Conservation (phyloP, 2,888 invertebrate species). For the Agrotis segetum region DNA sequence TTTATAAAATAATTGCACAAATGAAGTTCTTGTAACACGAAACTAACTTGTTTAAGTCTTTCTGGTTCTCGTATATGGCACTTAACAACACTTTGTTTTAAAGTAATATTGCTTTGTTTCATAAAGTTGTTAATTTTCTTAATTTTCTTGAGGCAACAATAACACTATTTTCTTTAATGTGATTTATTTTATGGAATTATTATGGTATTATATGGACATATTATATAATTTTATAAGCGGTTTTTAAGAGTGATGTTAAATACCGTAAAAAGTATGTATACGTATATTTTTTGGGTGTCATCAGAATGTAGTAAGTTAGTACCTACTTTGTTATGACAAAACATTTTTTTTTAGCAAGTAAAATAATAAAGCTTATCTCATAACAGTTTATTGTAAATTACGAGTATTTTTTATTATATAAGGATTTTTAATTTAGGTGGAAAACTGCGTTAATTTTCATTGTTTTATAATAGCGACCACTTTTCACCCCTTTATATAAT, state of each 20-base stretch:
- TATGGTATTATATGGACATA: neutral
- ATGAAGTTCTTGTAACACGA: neutral
- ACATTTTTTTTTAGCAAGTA: too few species aligned
- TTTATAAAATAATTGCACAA: neutral
- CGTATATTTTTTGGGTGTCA: neutral
- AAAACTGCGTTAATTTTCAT: too few species aligned
- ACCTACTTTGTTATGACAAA: too few species aligned
- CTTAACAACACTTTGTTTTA: conserved; percentile 9
- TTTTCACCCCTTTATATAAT: neutral
- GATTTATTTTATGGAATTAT: neutral
- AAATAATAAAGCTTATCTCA: too few species aligned
- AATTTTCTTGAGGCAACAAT: conserved; percentile 3
- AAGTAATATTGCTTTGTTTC: neutral
- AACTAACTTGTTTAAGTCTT: conserved; percentile 21
- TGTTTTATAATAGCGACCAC: neutral
- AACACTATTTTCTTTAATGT: conserved; percentile 4
- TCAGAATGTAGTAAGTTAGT: too few species aligned
- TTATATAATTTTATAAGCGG: neutral
- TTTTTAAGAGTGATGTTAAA: neutral
- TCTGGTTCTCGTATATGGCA: conserved; percentile 9
- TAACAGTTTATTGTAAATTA: too few species aligned
- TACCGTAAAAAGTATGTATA: neutral
- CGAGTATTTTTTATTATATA: too few species aligned
- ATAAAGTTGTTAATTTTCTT: conserved; percentile 13
- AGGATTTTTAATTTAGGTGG: too few species aligned